These are phyloP conservation scores for Puntigrus tetrazona DNA, from an alignment of 2,113 vertebrate genomes.

Conservation along the genomic window DNA sequence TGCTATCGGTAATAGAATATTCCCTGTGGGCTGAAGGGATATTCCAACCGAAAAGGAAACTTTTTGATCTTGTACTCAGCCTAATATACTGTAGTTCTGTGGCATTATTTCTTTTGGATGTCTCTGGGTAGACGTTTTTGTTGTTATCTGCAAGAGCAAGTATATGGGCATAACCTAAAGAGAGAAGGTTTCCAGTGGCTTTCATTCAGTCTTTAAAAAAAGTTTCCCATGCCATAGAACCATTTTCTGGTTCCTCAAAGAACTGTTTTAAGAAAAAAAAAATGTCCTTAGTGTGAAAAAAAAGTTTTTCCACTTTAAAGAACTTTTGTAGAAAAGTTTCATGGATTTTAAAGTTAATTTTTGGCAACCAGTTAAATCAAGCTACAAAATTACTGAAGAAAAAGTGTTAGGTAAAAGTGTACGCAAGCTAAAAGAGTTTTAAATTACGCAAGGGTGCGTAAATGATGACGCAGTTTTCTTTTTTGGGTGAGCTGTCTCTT, in stretches of 20 bases:
- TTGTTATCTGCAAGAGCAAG: constrained; percentile 54
- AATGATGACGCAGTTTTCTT: neutral
- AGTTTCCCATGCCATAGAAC: neutral
- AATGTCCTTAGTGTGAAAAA: too few relatives aligned
- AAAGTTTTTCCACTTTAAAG: too few relatives aligned
- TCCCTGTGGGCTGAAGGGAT: neutral
- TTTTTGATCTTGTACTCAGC: neutral
- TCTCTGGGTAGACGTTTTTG: constrained; percentile 55
- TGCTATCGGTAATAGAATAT: neutral
- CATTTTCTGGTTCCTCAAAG: too few relatives aligned
- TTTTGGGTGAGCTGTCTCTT: neutral
- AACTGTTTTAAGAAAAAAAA: too few relatives aligned
- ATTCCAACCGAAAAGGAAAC: neutral
- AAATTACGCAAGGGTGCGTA: neutral
- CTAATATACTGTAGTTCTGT: neutral
- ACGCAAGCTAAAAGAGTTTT: neutral
- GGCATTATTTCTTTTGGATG: neutral
- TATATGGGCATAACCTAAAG: constrained; percentile 32
- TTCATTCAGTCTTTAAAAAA: neutral
- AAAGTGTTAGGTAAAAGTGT: too few relatives aligned
- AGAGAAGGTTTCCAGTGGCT: neutral
- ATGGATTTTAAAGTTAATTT: too few relatives aligned
- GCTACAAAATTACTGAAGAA: neutral
- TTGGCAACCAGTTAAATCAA: neutral
- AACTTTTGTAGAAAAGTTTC: too few relatives aligned